These are phyloP conservation scores for Peromyscus melanophrys DNA, from an alignment of 2,797 vertebrate species.

Conservation along the genomic window DNA sequence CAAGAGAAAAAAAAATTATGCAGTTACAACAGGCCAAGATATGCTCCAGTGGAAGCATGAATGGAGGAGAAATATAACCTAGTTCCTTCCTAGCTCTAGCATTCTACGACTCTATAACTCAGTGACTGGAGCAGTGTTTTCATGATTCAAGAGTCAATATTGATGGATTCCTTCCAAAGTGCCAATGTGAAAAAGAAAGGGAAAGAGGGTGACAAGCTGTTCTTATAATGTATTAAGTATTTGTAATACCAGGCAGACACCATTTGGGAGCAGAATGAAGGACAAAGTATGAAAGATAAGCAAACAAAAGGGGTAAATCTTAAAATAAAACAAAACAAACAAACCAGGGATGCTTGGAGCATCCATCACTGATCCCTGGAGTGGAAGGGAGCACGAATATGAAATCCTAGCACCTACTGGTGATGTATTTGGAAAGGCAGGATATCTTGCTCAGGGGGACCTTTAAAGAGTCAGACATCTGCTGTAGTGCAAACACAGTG, in stretches of 20 bases:
- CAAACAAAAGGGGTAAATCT: slow-evolving; percentile 28
- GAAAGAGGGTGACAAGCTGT: slow-evolving; percentile 55
- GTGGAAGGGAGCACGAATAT: slow-evolving; percentile 50
- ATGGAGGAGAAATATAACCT: slow-evolving; percentile 65
- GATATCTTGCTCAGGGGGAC: slow-evolving; percentile 75
- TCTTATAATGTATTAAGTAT: slow-evolving; percentile 55
- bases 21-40: background rate
- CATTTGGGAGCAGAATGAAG: slow-evolving; percentile 47
- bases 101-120: slow-evolving; percentile 74
- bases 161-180: slow-evolving; percentile 67
- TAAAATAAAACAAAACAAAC: background rate
- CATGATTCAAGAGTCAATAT: slow-evolving; percentile 74
- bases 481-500: slow-evolving; percentile 72
- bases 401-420: slow-evolving; percentile 60
- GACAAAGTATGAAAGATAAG: slow-evolving; percentile 9
- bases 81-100: slow-evolving; percentile 23
- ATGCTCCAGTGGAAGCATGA: slow-evolving; percentile 45
- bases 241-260: slow-evolving; percentile 50
- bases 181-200: slow-evolving; percentile 55
- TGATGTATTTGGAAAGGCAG: slow-evolving; percentile 76
- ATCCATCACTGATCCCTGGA: slow-evolving; percentile 61
- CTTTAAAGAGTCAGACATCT: slow-evolving; percentile 77
- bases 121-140: slow-evolving; percentile 67
- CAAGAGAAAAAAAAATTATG: background rate
- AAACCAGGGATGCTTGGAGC: background rate